phyloP scores from a whole-genome alignment of 2,888 invertebrate genomes.

The Hirtodrosophila histrioides region DNA sequence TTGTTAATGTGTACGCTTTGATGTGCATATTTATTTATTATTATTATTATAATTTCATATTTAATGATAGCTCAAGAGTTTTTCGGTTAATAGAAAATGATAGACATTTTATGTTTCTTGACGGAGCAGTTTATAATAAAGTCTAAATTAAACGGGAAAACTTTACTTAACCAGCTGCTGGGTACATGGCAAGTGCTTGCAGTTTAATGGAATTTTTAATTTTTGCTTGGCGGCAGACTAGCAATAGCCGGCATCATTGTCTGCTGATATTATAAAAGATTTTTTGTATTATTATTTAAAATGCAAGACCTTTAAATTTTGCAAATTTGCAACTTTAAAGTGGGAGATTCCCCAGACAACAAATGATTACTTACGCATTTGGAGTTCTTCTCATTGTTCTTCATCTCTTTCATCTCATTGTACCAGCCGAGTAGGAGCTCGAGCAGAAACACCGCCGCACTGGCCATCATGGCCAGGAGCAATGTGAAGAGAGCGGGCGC shows the following conservation, averaged over 20 bases:
- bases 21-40: neutral
- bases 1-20: neutral
- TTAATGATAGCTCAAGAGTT: conserved; percentile 38
- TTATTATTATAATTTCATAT: too few relatives aligned
- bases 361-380: neutral
- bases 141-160: conserved; percentile 39
- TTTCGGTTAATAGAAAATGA: conserved; percentile 62
- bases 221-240: conserved; percentile 19
- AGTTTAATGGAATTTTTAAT: conserved; percentile 77
- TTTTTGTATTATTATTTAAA: conserved; percentile 56
- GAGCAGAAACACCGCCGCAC: conserved; percentile 57
- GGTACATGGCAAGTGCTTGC: conserved; percentile 54
- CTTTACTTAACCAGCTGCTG: conserved; percentile 29
- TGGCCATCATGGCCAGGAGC: conserved; percentile 65
- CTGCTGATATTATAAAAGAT: conserved; percentile 45
- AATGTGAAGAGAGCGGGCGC: conserved; percentile 77
- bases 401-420: too few relatives aligned
- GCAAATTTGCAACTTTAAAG: conserved; percentile 35
- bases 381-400: too few relatives aligned
- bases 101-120: conserved; percentile 19
- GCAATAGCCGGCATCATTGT: neutral
- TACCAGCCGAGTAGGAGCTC: conserved; percentile 53
- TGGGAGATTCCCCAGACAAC: neutral
- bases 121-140: conserved; percentile 57
- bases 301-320: conserved; percentile 47